These are phyloP conservation scores for Gymnothorax reevesii DNA, from an alignment of 2,797 vertebrate genomes.

Conservation along the genomic window DNA sequence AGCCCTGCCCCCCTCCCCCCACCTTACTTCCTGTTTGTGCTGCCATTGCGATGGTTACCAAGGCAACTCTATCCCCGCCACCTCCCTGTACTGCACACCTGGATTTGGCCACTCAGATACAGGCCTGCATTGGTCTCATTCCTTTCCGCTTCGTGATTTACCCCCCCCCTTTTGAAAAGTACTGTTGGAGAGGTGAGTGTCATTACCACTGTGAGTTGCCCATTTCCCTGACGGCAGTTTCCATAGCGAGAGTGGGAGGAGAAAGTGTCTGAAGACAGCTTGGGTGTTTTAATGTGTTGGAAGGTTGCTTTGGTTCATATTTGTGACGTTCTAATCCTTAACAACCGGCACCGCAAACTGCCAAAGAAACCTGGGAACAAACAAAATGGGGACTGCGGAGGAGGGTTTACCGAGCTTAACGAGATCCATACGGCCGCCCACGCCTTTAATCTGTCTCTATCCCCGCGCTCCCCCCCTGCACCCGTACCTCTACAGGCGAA, in stretches of 20 bases:
- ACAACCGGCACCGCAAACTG: background rate
- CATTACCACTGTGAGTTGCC: background rate
- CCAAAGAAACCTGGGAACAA: slow-evolving; percentile 25
- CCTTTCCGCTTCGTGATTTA: background rate
- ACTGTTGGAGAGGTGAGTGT: background rate
- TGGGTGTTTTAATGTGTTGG: background rate
- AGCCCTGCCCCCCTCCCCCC: background rate
- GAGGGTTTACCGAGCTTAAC: slow-evolving; percentile 44
- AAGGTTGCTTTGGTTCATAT: background rate
- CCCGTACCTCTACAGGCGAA: background rate
- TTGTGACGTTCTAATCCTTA: background rate
- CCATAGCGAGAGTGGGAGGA: slow-evolving; percentile 1
- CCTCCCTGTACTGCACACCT: background rate
- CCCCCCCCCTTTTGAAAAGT: background rate
- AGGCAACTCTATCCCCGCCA: background rate
- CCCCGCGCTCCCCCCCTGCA: slow-evolving; percentile 46
- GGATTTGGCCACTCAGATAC: background rate
- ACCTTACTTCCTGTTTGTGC: slow-evolving; percentile 3
- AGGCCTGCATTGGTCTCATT: background rate
- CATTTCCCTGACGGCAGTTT: slow-evolving; percentile 22
- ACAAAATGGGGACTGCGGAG: slow-evolving; percentile 36
- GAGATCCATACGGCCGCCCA: slow-evolving; percentile 42
- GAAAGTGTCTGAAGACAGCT: background rate
- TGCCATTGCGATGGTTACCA: slow-evolving; percentile 15
- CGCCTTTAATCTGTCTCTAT: slow-evolving; percentile 37